These are phyloP conservation scores for Eriosoma lanigerum DNA, from an alignment of 1,140 invertebrate genomes.

Conservation along the genomic window DNA sequence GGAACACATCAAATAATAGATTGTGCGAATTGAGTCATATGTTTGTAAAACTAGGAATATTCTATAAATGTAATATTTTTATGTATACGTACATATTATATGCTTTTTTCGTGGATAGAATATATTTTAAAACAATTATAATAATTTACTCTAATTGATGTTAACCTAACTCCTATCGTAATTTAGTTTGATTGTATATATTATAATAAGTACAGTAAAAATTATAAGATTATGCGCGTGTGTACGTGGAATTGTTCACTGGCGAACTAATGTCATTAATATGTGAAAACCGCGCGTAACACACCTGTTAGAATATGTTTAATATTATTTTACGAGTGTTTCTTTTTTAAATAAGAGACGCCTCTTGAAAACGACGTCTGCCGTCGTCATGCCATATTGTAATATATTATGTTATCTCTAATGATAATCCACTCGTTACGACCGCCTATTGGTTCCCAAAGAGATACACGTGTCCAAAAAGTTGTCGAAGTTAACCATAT, in stretches of 20 bases:
- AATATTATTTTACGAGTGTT: conserved; percentile 19
- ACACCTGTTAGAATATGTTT: conserved; percentile 32
- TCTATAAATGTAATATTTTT: not conserved
- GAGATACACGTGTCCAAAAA: not conserved
- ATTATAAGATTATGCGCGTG: not conserved
- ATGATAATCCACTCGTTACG: conserved; percentile 22
- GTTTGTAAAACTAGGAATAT: not conserved
- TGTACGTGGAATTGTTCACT: conserved; percentile 12
- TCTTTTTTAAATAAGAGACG: not conserved
- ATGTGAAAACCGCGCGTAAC: not conserved
- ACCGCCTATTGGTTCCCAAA: conserved; percentile 34
- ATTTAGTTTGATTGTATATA: not conserved
- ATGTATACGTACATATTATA: not conserved
- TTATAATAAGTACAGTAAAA: not conserved
- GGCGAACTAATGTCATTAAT: conserved; percentile 10
- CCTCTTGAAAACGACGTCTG: not conserved
- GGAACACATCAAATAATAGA: not conserved
- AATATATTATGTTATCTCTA: conserved; percentile 21
- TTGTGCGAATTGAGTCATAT: not conserved
- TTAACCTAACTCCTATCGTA: not conserved
- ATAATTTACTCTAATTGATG: no score
- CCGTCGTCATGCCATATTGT: not conserved
- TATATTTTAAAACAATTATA: not conserved
- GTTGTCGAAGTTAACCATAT: conserved; percentile 41
- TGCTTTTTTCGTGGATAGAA: not conserved